These are phyloP conservation scores for Tragelaphus strepsiceros DNA, from an alignment of 2,113 vertebrate species.

Conservation along the genomic window DNA sequence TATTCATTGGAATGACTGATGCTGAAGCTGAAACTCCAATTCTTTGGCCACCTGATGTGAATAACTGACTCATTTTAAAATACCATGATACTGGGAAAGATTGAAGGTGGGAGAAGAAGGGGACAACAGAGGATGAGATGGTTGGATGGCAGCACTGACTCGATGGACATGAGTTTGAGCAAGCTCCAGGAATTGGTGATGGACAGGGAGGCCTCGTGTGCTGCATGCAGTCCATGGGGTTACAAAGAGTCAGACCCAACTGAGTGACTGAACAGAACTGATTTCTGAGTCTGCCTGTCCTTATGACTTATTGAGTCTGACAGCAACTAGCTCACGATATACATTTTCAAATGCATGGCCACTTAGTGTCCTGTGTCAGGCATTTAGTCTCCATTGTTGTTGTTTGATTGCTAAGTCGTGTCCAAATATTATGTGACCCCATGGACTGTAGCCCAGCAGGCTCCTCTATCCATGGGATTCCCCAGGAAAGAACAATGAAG, in stretches of 20 bases:
- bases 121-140: neutral
- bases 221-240: neutral
- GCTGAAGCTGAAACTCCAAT: neutral
- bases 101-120: fast-evolving
- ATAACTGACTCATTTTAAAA: neutral
- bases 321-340: neutral
- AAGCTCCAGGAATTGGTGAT: neutral
- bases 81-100: neutral
- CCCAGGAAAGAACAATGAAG: neutral
- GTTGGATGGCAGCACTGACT: neutral
- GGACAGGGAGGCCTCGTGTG: neutral
- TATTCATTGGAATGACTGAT: neutral
- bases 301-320: neutral
- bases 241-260: neutral
- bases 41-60: neutral
- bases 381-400: neutral
- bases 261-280: neutral
- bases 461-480: neutral
- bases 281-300: neutral
- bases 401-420: neutral
- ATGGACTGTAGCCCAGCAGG: neutral
- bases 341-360: neutral
- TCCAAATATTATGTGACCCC: neutral
- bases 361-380: neutral
- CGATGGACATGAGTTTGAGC: neutral